Evolutionary conservation across 2,113 vertebrate species (phyloP).

Genomic region (Podarcis raffonei): DNA sequence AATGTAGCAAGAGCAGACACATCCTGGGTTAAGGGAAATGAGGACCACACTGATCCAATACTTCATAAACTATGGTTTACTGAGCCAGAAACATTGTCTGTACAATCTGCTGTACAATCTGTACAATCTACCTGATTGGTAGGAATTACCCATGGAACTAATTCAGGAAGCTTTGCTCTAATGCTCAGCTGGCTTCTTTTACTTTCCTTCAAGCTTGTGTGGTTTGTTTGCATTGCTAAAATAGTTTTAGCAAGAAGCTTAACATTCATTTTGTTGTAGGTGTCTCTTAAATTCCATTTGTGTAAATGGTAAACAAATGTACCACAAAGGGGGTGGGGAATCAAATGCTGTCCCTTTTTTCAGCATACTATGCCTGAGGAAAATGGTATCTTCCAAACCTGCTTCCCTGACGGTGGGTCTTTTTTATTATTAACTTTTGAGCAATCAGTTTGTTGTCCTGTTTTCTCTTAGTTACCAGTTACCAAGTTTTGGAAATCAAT

Average conservation of each 20-base stretch:
- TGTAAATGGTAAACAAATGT: neutral
- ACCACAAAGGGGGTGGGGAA: neutral
- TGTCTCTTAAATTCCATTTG: neutral
- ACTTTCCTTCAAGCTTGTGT: neutral
- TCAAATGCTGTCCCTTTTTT: neutral
- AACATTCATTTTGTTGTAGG: neutral
- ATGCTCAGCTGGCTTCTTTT: neutral
- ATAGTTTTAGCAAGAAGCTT: neutral
- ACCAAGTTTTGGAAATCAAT: conserved; percentile 11
- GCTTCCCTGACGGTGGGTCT: neutral
- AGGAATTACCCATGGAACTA: too few relatives aligned
- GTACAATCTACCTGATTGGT: too few relatives aligned
- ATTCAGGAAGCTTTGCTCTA: neutral
- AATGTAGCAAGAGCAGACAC: too few relatives aligned
- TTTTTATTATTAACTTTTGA: too few relatives aligned
- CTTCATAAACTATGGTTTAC: too few relatives aligned
- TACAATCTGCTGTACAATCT: too few relatives aligned
- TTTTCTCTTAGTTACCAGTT: neutral
- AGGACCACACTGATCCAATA: too few relatives aligned
- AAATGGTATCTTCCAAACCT: conserved; percentile 1
- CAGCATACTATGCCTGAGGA: conserved; percentile 7
- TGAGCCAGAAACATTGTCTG: too few relatives aligned
- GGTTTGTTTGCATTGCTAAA: neutral
- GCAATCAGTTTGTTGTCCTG: neutral
- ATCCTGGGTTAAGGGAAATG: too few relatives aligned